Evolutionary conservation across 2,113 vertebrate genomes (phyloP), one percentile per base, ranked within the genome.

Genomic region (Microcebus ravelobensis): DNA sequence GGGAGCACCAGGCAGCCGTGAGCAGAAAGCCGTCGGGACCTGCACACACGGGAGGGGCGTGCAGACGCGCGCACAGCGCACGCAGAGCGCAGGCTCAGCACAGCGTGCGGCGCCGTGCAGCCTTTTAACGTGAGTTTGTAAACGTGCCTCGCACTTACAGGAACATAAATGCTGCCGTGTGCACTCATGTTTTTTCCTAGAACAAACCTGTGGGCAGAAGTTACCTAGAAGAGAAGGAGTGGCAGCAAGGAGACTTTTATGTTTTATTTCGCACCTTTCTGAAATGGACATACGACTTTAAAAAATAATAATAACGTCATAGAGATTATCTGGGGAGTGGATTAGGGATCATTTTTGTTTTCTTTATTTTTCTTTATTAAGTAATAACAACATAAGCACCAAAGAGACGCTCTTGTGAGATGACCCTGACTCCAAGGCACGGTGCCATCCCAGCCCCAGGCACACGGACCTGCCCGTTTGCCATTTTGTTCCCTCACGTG

Each of bases 401-500:
- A 82, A 36, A 27, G 84, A 59, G 68, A 94, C 0, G 11, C 11
- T 27, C 36, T 59, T 48, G 17, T 70, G 68, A 73, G 68, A 55
- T 1, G 13, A 25, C 4, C 55, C 67, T 63, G 42, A 36, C 2
- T 39, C 15, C 45, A 27, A 82, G 20, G 10, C 42, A 39, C 39
- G 1, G 2, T 12, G 20, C 42, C 21, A 2, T 8, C 48, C 0
- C 3, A 29, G 42, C 29, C 11, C 10, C 8, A 2, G 23, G 34
- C 25, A 15, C 8, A 1, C 0, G 11, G 36, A 8, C 29, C 27
- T 70, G 90, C 17, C 65, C 8, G 3, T 42, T 8, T 0, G 52
- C 52, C 52, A 55, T 18, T 55, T 55, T 55, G 50, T 14, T 48
- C 13, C 34, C 23, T 39, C 1, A 12, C 6, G 76, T 25, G 77